Evolutionary conservation across 2,888 invertebrate species (phyloP), one percentile per base, ranked within the genome.

Genomic region (Timema podura): DNA sequence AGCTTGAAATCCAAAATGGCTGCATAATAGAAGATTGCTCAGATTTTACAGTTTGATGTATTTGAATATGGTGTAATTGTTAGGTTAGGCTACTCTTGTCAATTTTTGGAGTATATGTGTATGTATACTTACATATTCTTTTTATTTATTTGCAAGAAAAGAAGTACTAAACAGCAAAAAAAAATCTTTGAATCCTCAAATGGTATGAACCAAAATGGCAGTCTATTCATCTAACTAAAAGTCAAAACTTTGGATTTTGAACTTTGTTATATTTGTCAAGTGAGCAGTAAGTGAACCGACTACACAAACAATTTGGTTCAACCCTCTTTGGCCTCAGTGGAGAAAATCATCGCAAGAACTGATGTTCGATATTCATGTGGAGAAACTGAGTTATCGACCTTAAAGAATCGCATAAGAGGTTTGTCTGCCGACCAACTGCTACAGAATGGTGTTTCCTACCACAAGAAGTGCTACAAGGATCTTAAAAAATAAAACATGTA

Each of bases 261-360:
- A 59, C 59, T 59, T 59, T 59, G 6, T 59, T 59, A 5, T 30
- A 15, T 59, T 59, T 59, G 59, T 59, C 59, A 15, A 59, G n/a
- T 57, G 30, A 57, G 30, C 7, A 59, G 30, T 59, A 16, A 59
- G 59, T 5, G 11, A 54, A 8, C 7, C n/a, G 54, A 54, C 16
- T 54, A 54, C 54, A 54, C n/a, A 61, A 9, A 61, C 30, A 11
- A 44, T 44, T 30, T 61, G 30, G 30, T 61, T 61, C 30, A 61
- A 61, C 61, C 44, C 5, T 61, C 30, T 61, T 61, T 61, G 61
- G 44, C 61, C 13, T 61, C 61, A 7, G 61, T 30, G 61, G 44
- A 61, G 61, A 61, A 61, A 61, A 44, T 61, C 7, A 61, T 61
- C n/a, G 7, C 61, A 61, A 44, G 9, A 16, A 61, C 61, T 44